A percentile compares a stretch with the other conserved stretches of the same genome.
phyloP scores from a whole-genome alignment of 35 echinoderm and acorn worm species.

The Lytechinus pictus region DNA sequence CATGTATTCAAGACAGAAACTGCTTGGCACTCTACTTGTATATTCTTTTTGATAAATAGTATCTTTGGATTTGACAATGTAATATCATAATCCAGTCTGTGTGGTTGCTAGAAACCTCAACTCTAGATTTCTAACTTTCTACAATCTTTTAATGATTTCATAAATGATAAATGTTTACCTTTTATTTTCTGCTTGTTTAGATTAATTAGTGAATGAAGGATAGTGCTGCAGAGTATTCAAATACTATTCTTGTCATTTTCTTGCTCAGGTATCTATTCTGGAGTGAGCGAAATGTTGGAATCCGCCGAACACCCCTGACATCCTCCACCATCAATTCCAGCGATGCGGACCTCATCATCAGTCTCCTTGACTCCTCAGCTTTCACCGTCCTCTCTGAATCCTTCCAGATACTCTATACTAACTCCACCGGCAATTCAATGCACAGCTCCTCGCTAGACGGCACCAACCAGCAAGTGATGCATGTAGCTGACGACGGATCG shows the following conservation, averaged over 20 bases:
- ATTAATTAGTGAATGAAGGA: no score
- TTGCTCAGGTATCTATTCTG: slow-evolving; percentile 83
- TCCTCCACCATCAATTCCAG: background rate
- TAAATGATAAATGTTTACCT: no score
- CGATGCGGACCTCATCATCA: slow-evolving; percentile 53
- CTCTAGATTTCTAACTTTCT: no score
- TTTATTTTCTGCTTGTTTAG: no score
- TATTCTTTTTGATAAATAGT: no score
- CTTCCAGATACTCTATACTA: slow-evolving; percentile 69
- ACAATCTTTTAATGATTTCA: no score
- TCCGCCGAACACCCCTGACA: slow-evolving; percentile 57
- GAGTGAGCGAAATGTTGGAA: slow-evolving; percentile 61
- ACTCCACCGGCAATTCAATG: slow-evolving; percentile 55
- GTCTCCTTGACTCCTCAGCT: background rate
- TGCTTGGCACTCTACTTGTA: no score
- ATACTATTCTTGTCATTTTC: background rate
- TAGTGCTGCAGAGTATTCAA: no score
- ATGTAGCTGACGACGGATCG: background rate
- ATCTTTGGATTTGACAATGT: no score
- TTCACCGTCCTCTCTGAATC: slow-evolving; percentile 55
- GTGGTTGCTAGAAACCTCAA: no score
- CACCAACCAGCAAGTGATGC: background rate
- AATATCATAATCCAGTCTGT: no score
- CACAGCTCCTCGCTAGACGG: slow-evolving; percentile 71
- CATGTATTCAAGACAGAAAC: no score